Evolutionary conservation across 2,888 invertebrate species (phyloP), one percentile per base, ranked within the genome.

Genomic region (Dolomedes plantarius): DNA sequence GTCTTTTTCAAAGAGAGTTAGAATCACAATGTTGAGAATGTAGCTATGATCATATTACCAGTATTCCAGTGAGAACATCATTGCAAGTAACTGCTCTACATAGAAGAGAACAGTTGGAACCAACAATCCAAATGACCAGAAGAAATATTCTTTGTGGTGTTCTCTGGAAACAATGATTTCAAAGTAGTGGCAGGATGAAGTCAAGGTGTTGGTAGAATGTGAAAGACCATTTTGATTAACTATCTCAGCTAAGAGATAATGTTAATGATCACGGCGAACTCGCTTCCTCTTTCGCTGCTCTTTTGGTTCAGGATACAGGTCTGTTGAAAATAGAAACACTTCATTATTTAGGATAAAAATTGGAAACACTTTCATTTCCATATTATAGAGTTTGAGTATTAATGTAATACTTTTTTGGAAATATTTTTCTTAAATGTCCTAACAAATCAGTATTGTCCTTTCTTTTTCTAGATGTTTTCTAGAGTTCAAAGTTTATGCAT

Each of bases 241-340:
- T 76, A 73, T 68, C 77, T 67, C 62, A 31, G 19, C 56, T 13
- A 72, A 46, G 68, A 75, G 31, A 74, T 23, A 78, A 73, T 73
- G 68, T 68, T 85, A 85, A 71, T 86, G 86, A 73, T 89, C 89
- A 80, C 88, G 88, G 6, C 89, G 88, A 41, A 87, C 87, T 83
- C 88, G 89, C 81, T 90, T 90, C 87, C 90, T 90, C 77, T 90
- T 89, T 64, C 90, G 89, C 32, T 89, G 92, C 85, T 93, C 93
- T 91, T 95, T 95, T 23, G 95, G 93, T 90, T 95, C 95, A 89
- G 94, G 94, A 95, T 95, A 95, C 36, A 94, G 92, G 91, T 95
- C 95, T 95, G 91, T n/a, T n/a, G n/a, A 91, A 77, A 88, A 28
- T 19, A 0, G 73, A 88, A 89, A n/a, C n/a, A n/a, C n/a, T n/a